Evolutionary conservation across 2,888 invertebrate genomes (phyloP), one percentile per base, ranked within the genome.

Genomic region (Urechis unicinctus): DNA sequence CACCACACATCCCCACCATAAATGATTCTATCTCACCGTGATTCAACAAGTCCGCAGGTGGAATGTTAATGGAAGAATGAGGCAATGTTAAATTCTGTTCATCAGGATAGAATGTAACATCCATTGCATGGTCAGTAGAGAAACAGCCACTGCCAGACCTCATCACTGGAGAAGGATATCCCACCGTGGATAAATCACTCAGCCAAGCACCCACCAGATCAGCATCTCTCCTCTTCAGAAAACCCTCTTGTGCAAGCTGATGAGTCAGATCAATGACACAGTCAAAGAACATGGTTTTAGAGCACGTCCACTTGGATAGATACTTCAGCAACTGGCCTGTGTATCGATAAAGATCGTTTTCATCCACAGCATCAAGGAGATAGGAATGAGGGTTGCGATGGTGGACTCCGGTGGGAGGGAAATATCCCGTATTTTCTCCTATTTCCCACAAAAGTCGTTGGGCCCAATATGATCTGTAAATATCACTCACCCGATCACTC

Each of bases 391-490:
- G 41, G 47, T 65, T 65, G 22, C 69, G 30, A n/a, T 55, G 42
- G 50, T 70, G 69, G 17, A 56, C 53, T 17, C 56, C 58, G 47
- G 59, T 65, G 1, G 67, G 65, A 13, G 65, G 57, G 29, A 56
- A 62, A 56, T 67, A 70, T 5, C 60, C 68, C 17, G 71, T 30
- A 26, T 56, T 52, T 1, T 61, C 62, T 1, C 65, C 67, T 0
- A 65, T 55, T 25, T 67, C 56, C 63, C 66, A 64, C 42, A 71
- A 29, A 3, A 71, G 59, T 31, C 63, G 52, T 53, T 70, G 67
- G 1, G 66, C 65, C 64, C 65, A 70, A 54, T 68, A 71, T 1
- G 68, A 59, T 41, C 71, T 52, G 61, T 64, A 69, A 28, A 71
- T 72, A 60, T 72, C 71, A 46, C 61, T 61, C 6, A 58, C 63